phyloP scores from a whole-genome alignment of 2,888 invertebrate species.

The Trypoxylon attenuatum region DNA sequence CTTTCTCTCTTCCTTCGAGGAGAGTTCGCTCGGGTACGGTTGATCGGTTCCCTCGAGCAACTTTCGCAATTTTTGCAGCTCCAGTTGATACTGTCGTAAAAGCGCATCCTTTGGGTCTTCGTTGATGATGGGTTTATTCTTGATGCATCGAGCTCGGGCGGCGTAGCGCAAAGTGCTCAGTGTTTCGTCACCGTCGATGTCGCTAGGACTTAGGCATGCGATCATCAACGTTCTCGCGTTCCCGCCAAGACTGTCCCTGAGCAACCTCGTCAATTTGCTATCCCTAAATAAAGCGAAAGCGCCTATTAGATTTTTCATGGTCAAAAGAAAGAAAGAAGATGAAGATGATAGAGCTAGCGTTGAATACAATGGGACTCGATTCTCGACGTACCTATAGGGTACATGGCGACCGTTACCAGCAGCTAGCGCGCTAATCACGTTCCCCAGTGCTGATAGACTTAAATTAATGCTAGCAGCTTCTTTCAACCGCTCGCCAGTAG shows the following conservation, averaged over 20 bases:
- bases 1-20: constrained; percentile 16
- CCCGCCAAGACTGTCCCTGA: constrained; percentile 89
- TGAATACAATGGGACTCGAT: background rate
- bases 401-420: constrained; percentile 85
- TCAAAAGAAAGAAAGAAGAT: background rate
- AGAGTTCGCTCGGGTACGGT: constrained; percentile 14
- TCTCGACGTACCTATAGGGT: constrained; percentile 77
- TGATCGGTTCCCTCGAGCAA: constrained; percentile 74
- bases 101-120: constrained; percentile 93
- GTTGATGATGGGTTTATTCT: constrained; percentile 89
- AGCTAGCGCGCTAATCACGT: constrained; percentile 91
- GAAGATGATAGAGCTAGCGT: background rate
- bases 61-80: constrained; percentile 83
- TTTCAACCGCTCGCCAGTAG: constrained; percentile 88
- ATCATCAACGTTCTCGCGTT: constrained; percentile 94
- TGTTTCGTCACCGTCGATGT: constrained; percentile 89
- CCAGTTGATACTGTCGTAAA: constrained; percentile 88
- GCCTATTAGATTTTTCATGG: background rate
- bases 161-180: constrained; percentile 89
- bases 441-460: constrained; percentile 89
- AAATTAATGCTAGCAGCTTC: constrained; percentile 94
- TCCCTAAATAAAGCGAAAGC: no score
- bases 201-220: constrained; percentile 88
- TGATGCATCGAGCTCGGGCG: constrained; percentile 89
- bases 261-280: constrained; percentile 87